phyloP scores from a whole-genome alignment of 2,888 invertebrate genomes.

The Marronus borbonicus region DNA sequence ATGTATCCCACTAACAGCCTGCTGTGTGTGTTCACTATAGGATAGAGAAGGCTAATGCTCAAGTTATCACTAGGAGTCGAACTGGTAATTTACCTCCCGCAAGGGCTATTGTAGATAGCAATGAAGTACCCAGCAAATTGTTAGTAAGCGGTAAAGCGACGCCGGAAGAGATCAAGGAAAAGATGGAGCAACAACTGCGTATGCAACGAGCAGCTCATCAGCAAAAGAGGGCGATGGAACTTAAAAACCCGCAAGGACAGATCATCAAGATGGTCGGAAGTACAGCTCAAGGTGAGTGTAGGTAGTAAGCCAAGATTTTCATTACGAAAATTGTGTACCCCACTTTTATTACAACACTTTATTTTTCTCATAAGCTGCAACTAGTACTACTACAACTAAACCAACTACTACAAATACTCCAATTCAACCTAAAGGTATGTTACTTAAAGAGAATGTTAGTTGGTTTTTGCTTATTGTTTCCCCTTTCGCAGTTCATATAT shows the following conservation, averaged over 20 bases:
- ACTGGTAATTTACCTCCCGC: slow-evolving; percentile 79
- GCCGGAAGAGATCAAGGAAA: slow-evolving; percentile 87
- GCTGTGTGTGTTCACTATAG: slow-evolving; percentile 66
- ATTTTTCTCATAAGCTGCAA: slow-evolving; percentile 58
- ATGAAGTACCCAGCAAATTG: slow-evolving; percentile 66
- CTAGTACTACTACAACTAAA: slow-evolving; percentile 62
- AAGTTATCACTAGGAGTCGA: slow-evolving; percentile 86
- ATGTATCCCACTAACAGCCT: slow-evolving; percentile 56
- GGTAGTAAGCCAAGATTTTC: not conserved
- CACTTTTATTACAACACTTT: slow-evolving; percentile 32
- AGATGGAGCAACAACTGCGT: slow-evolving; percentile 92
- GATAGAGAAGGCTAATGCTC: slow-evolving; percentile 78
- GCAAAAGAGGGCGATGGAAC: slow-evolving; percentile 85
- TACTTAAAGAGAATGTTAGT: slow-evolving; percentile 51
- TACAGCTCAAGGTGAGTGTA: slow-evolving; percentile 73
- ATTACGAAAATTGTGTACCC: slow-evolving; percentile 12
- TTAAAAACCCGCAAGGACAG: slow-evolving; percentile 69
- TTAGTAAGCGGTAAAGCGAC: slow-evolving; percentile 75
- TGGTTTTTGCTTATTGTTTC: slow-evolving; percentile 53
- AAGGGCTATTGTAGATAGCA: slow-evolving; percentile 66
- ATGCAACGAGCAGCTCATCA: slow-evolving; percentile 92
- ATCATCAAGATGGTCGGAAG: slow-evolving; percentile 73
- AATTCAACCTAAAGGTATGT: slow-evolving; percentile 70
- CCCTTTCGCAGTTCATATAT: slow-evolving; percentile 9
- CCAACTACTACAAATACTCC: slow-evolving; percentile 67